Percentiles rank a stretch among this genome's conserved stretches.
Conservation (phyloP, 2,797 vertebrate genomes). For the Sebastolobus alascanus region DNA sequence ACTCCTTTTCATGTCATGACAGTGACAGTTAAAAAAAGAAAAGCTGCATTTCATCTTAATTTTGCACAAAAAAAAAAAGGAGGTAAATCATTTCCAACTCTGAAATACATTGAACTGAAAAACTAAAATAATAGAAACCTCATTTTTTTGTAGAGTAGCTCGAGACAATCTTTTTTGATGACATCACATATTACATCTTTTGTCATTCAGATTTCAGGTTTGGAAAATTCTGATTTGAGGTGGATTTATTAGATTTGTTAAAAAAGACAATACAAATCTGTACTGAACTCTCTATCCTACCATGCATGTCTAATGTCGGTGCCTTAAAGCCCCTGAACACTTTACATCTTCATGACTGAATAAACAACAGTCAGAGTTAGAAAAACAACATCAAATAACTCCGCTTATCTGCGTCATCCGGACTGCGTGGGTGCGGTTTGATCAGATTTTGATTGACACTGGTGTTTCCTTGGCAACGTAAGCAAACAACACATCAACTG, state of each 20-base stretch:
- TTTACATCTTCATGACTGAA: neutral
- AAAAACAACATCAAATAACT: neutral
- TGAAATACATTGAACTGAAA: neutral
- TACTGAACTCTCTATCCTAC: neutral
- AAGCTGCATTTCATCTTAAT: neutral
- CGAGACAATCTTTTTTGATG: neutral
- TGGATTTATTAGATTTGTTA: neutral
- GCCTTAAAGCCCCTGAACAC: neutral
- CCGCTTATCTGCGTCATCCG: neutral
- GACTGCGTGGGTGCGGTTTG: slow-evolving; percentile 6
- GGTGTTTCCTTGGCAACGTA: slow-evolving; percentile 18
- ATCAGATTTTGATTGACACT: slow-evolving; percentile 19
- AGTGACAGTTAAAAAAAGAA: neutral
- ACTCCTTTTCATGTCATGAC: neutral
- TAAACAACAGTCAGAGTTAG: neutral
- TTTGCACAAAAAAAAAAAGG: neutral
- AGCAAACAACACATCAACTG: slow-evolving; percentile 26
- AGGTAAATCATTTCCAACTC: neutral
- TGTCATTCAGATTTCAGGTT: neutral
- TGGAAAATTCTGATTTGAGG: neutral
- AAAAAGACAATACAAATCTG: neutral
- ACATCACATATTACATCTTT: neutral
- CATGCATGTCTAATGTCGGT: neutral
- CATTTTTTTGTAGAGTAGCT: neutral
- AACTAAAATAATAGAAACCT: neutral